A percentile compares a stretch with the other conserved stretches of the same genome.
Conservation (phyloP, 2,797 vertebrate species). For the Sebastes oblongus region DNA sequence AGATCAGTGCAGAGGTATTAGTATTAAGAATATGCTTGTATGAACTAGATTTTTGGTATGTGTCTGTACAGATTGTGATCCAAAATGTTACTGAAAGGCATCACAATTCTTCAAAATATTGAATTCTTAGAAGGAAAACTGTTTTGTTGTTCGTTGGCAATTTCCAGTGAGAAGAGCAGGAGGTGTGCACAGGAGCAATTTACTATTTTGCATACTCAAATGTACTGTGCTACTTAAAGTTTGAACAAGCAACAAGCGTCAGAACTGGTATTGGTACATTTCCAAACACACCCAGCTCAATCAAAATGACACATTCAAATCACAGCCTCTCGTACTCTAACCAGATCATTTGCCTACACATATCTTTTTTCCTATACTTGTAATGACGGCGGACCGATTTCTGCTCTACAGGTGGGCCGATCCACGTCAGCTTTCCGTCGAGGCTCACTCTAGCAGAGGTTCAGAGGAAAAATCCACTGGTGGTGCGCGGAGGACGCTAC, state of each 20-base stretch:
- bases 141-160: not conserved
- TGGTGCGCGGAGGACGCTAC: slow-evolving; percentile 83
- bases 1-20: not conserved
- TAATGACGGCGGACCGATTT: not conserved
- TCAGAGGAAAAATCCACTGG: slow-evolving; percentile 80
- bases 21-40: not conserved
- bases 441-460: slow-evolving; percentile 78
- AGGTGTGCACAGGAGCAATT: not conserved
- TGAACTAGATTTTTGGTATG: not conserved
- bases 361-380: not conserved
- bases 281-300: not conserved
- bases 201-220: not conserved
- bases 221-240: not conserved
- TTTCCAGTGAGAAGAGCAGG: not conserved
- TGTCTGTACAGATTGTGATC: not conserved
- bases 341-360: slow-evolving; percentile 24
- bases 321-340: fast-evolving
- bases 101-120: not conserved
- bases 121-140: not conserved
- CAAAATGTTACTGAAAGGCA: not conserved
- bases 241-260: not conserved
- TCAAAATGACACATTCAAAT: not conserved
- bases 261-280: not conserved
- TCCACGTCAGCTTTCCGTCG: slow-evolving; percentile 82
- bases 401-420: slow-evolving; percentile 78